Conservation (phyloP, 2,888 invertebrate species). For the Globia sparganii region DNA sequence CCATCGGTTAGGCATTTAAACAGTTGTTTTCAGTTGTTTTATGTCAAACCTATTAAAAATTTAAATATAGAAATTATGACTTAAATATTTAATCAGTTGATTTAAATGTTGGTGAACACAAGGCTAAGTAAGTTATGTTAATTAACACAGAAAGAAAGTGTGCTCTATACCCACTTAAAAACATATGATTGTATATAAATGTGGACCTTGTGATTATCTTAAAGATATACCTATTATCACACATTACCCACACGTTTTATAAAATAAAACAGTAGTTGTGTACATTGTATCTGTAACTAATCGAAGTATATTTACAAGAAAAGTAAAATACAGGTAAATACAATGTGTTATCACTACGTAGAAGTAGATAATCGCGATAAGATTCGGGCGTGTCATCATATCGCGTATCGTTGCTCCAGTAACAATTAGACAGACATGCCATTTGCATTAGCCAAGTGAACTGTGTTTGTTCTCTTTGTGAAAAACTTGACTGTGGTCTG, state of each 20-base stretch:
- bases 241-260: neutral
- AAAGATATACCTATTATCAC: neutral
- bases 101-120: too few relatives aligned
- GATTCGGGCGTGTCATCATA: conserved; percentile 56
- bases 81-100: too few relatives aligned
- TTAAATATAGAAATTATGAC: too few relatives aligned
- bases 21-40: too few relatives aligned
- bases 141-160: neutral
- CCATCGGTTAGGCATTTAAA: too few relatives aligned
- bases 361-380: conserved; percentile 63
- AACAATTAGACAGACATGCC: conserved; percentile 38
- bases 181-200: neutral
- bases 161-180: neutral
- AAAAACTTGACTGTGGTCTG: neutral
- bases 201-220: neutral
- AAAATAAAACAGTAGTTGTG: conserved; percentile 34
- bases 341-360: conserved; percentile 53
- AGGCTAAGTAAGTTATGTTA: neutral
- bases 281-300: conserved; percentile 19
- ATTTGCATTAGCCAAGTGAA: conserved; percentile 28
- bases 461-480: conserved; percentile 1
- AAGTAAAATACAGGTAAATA: conserved; percentile 28
- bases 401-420: conserved; percentile 35
- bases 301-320: conserved; percentile 39
- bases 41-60: too few relatives aligned